These are phyloP conservation scores for Melanocharis versteri DNA, from an alignment of 2,113 vertebrate species.

Conservation along the genomic window DNA sequence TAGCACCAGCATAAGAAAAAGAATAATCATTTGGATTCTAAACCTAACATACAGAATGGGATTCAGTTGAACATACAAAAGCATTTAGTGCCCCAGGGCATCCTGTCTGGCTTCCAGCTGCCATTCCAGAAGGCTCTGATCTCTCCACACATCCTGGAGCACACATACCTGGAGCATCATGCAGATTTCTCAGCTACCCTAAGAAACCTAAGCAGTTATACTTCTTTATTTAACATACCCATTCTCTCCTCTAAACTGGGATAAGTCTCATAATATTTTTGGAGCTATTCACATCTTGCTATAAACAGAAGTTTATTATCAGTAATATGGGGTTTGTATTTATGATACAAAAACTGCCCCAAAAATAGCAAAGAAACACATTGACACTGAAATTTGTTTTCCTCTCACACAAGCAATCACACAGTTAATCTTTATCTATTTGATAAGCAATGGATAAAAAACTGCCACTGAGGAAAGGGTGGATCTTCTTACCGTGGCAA, in stretches of 20 bases:
- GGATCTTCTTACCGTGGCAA: constrained; percentile 81
- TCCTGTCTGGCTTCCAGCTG: neutral
- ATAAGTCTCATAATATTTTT: neutral
- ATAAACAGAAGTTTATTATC: neutral
- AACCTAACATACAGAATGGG: neutral
- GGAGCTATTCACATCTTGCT: neutral
- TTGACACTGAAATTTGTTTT: neutral
- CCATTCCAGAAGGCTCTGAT: neutral
- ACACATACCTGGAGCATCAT: neutral
- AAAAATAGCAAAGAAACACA: neutral
- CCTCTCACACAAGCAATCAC: neutral
- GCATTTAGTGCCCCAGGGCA: neutral
- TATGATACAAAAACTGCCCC: neutral
- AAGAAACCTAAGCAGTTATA: neutral
- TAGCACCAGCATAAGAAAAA: neutral
- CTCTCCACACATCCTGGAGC: neutral
- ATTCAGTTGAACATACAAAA: neutral
- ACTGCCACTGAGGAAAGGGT: neutral
- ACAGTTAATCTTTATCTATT: neutral
- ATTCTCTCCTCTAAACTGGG: neutral
- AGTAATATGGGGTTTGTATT: neutral
- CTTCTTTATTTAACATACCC: neutral
- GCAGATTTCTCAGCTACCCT: neutral
- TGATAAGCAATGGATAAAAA: neutral
- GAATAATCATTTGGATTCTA: neutral